Conservation (phyloP, 2,113 vertebrate species). For the Mustela nigripes region DNA sequence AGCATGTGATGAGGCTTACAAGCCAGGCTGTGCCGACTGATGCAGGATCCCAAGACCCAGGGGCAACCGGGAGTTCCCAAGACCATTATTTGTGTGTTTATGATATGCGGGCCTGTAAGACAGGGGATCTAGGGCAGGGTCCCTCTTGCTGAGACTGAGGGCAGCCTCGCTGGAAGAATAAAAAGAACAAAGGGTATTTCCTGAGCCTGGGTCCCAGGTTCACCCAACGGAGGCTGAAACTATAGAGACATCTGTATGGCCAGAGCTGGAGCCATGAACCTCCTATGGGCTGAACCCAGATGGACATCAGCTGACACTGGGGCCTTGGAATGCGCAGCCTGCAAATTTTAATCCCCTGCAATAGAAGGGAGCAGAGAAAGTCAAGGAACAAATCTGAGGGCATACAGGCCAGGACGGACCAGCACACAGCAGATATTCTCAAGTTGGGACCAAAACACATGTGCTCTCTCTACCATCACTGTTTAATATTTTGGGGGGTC, state of each 20-base stretch:
- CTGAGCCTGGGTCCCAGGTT: background rate
- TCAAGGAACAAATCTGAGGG: background rate
- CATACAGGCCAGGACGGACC: background rate
- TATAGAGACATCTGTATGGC: background rate
- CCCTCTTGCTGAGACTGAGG: background rate
- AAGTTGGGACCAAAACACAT: slow-evolving; percentile 10
- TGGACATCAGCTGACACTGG: background rate
- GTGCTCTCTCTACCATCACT: background rate
- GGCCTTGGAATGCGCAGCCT: background rate
- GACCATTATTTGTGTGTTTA: background rate
- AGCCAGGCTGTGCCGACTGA: background rate
- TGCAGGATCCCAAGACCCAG: background rate
- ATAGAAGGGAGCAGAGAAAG: background rate
- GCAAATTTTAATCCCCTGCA: background rate
- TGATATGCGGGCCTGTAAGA: background rate
- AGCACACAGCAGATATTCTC: background rate
- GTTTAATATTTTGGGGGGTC: background rate
- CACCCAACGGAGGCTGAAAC: background rate
- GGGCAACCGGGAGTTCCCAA: background rate
- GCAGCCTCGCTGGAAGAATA: background rate
- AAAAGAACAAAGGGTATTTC: background rate
- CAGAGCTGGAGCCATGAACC: background rate
- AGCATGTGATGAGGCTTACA: background rate
- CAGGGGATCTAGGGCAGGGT: background rate
- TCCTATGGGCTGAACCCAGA: background rate